These are phyloP conservation scores for Sminthurinus signatus DNA, from an alignment of 1,140 invertebrate genomes.

Conservation along the genomic window DNA sequence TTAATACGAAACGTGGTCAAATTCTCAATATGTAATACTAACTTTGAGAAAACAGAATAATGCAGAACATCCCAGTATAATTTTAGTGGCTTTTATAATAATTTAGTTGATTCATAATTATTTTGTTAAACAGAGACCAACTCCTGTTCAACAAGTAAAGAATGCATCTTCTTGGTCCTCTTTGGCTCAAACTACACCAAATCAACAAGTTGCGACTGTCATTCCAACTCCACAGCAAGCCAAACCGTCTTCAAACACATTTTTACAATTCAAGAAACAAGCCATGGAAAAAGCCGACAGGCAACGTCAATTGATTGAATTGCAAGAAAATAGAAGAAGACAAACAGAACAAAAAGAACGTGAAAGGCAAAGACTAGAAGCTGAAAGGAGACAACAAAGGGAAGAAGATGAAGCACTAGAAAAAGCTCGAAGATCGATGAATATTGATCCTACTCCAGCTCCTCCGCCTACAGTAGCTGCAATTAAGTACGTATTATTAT, in stretches of 20 bases:
- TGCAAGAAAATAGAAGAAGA: constrained; percentile 65
- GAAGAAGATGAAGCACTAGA: constrained; percentile 75
- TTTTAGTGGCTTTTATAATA: too few species aligned
- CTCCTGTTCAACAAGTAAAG: constrained; percentile 3
- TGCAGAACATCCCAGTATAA: too few species aligned
- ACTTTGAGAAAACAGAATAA: too few species aligned
- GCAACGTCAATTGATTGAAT: constrained; percentile 73
- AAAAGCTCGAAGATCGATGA: constrained; percentile 52
- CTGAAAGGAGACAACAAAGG: constrained; percentile 64
- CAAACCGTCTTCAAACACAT: constrained; percentile 52
- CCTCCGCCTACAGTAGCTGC: constrained; percentile 10
- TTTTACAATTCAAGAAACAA: constrained; percentile 85
- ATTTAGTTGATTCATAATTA: too few species aligned
- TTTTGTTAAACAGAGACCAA: not conserved
- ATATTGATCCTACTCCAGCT: constrained; percentile 15
- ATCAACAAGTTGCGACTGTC: constrained; percentile 55
- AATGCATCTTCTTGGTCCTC: constrained; percentile 82
- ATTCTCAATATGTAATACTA: too few species aligned
- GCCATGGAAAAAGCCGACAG: constrained; percentile 90
- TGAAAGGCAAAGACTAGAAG: constrained; percentile 69
- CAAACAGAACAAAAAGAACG: constrained; percentile 78
- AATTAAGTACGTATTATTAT: constrained; percentile 16
- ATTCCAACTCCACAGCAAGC: constrained; percentile 33
- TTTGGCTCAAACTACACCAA: constrained; percentile 58
- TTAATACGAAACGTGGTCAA: too few species aligned